phyloP scores from a whole-genome alignment of 2,888 invertebrate species.

The Harmothoe impar region DNA sequence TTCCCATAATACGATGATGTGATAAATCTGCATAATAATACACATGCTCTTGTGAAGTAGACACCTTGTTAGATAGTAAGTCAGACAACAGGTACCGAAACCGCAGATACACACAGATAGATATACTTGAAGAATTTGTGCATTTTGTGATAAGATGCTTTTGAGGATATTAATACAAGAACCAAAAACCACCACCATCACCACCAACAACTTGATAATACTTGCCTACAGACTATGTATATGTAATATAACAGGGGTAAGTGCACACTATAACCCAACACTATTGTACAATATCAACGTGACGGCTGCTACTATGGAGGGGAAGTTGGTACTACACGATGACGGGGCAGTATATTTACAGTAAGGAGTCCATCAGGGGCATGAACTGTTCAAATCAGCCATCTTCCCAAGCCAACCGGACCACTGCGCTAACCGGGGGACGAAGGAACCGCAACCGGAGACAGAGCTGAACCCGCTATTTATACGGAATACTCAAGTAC shows the following conservation, averaged over 20 bases:
- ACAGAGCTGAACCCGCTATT: not conserved
- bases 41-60: not conserved
- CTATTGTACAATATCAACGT: constrained; percentile 41
- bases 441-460: not conserved
- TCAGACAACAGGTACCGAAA: not conserved
- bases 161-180: constrained; percentile 23
- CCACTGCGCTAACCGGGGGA: not conserved
- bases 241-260: not conserved
- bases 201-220: constrained; percentile 13
- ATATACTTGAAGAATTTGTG: not conserved
- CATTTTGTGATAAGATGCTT: not conserved
- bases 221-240: constrained; percentile 45
- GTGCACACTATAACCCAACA: constrained; percentile 39
- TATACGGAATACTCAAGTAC: constrained; percentile 28
- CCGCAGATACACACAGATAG: not conserved
- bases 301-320: not conserved
- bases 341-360: not conserved
- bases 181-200: constrained; percentile 45
- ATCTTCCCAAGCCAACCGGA: not conserved
- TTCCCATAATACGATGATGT: not conserved
- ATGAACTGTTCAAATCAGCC: not conserved
- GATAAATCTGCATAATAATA: not conserved
- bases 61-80: not conserved
- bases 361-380: not conserved
- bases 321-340: not conserved